Conservation (phyloP, 2,797 vertebrate genomes). For the Pteronotus mesoamericanus region DNA sequence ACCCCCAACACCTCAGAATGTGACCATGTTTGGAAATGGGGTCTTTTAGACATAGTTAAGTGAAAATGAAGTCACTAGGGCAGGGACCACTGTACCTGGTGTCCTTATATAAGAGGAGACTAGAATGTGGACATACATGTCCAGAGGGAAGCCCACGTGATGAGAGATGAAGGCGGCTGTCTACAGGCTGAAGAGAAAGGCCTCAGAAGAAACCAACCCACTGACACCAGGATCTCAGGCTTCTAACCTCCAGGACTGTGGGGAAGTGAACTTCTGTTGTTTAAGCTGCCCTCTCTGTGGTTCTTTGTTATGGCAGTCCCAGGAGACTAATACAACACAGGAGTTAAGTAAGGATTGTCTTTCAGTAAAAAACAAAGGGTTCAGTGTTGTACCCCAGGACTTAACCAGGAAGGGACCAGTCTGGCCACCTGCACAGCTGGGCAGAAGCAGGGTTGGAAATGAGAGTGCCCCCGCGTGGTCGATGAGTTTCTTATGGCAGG, state of each 20-base stretch:
- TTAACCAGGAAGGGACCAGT: neutral
- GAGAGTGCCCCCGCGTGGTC: too few relatives aligned
- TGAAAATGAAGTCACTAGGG: neutral
- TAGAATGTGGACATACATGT: neutral
- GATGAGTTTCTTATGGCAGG: neutral
- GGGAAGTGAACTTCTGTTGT: neutral
- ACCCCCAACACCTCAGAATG: neutral
- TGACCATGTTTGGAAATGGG: neutral
- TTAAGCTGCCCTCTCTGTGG: neutral
- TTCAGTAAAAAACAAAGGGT: neutral
- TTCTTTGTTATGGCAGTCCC: neutral
- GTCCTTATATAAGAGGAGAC: neutral
- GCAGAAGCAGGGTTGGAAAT: neutral
- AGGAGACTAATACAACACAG: too few relatives aligned
- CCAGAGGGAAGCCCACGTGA: neutral
- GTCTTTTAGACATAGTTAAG: neutral
- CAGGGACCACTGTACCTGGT: neutral
- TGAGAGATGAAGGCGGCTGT: fast-evolving
- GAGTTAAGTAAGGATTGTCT: neutral
- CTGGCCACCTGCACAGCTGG: neutral
- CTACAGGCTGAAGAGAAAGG: neutral
- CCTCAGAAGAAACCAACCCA: neutral
- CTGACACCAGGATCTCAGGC: too few relatives aligned
- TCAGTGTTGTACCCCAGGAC: neutral
- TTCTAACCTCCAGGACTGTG: neutral